Base-by-base conservation (phyloP, 2,113 vertebrate species). In the Nyctibius bracteatus region DNA sequence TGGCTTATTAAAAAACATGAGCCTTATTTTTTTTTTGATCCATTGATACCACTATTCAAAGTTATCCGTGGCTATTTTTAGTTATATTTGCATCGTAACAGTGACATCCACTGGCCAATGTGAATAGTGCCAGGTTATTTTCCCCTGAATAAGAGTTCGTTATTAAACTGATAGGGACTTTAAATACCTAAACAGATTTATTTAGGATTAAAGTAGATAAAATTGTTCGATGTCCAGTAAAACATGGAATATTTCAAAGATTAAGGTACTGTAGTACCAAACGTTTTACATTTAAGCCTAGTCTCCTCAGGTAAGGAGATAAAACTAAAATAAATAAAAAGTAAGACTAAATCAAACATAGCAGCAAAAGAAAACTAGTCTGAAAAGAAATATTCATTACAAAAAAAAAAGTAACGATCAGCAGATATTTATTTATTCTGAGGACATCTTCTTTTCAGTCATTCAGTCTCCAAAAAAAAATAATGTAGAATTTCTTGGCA, bases 51-150 rank as follows among this genome's bases (percentile, higher is more conserved):
- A 9, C 25, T 43, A 11, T 6, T 47, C 27, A 22, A 47, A 55
- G n/a, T 54, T 57, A 71, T 22, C 35, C 9, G 5, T 24, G 16
- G 33, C 30, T 62, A n/a, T 55, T 90, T 91, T 81, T 55, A 51
- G 52, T 54, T 57, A 6, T 27, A 88, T 92, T 83, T 88, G 23
- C 86, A 58, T 58, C 84, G 86, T 74, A 95, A 96, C 31, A 95
- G 96, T 90, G 97, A 96, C 90, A 94, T 59, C 90, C 72, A 78
- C 92, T 91, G 92, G 95, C 78, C 92, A 68, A 21, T 47, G 27
- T 43, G 72, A 71, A 81, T 62, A 93, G 44, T 10, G 13, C 10
- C 30, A n/a, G 25, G 5, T 57, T 75, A 8, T 87, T 59, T 87
- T 39, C 12, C 0, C 2, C 33, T 55, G 51, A 46, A 2, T 24